A percentile compares a stretch with the other conserved stretches of the same genome.
phyloP scores from a whole-genome alignment of 2,888 invertebrate genomes.

The Phortica okadai region DNA sequence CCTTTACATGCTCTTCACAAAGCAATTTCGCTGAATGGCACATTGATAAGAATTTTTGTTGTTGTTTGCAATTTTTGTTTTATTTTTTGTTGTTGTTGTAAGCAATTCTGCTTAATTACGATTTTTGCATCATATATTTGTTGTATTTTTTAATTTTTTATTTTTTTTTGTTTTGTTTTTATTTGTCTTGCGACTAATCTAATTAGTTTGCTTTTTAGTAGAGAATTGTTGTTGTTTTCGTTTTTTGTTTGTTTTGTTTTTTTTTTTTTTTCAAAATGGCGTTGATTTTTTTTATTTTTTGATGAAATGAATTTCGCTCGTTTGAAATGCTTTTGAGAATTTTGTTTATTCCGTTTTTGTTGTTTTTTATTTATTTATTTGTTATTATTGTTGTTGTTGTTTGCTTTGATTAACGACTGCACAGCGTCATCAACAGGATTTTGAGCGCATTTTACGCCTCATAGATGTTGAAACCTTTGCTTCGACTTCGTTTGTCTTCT shows the following conservation, averaged over 20 bases:
- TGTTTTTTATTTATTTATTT: background rate
- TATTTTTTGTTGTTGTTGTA: slow-evolving; percentile 1
- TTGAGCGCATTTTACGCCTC: background rate
- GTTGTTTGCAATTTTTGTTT: slow-evolving; percentile 6
- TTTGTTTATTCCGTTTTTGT: slow-evolving; percentile 24
- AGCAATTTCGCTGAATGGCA: slow-evolving; percentile 57
- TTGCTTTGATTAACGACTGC: slow-evolving; percentile 33
- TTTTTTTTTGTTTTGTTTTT: background rate
- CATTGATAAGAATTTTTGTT: slow-evolving; percentile 49
- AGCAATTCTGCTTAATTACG: background rate
- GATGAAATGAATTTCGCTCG: background rate
- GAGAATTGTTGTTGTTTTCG: background rate
- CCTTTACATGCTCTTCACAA: slow-evolving; percentile 41
- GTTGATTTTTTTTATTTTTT: background rate
- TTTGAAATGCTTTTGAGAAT: background rate
- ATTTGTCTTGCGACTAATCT: background rate
- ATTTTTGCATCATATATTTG: background rate
- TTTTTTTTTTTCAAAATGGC: background rate
- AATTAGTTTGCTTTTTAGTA: background rate
- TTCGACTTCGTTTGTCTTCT: background rate
- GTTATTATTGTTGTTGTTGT: slow-evolving; percentile 25
- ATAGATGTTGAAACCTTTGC: background rate
- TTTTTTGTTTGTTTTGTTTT: background rate
- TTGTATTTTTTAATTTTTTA: background rate
- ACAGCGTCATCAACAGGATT: slow-evolving; percentile 15